Conservation (phyloP, 1,140 invertebrate species). For the Tetragonula clypearis region DNA sequence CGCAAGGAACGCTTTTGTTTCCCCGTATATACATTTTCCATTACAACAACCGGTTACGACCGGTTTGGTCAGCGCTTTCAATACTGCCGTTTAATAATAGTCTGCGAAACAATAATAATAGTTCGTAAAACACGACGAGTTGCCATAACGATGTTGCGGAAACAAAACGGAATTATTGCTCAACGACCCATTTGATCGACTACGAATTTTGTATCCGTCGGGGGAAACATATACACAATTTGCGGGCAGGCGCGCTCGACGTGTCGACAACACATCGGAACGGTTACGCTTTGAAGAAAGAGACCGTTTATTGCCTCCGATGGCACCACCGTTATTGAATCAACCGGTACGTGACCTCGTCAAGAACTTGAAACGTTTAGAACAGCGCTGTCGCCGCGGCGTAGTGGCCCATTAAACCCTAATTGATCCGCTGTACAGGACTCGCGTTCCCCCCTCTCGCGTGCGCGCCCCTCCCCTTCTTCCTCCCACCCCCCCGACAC, state of each 20-base stretch:
- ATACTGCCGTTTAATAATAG: neutral
- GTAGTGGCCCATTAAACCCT: conserved; percentile 8
- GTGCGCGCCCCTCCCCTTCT: too few species aligned
- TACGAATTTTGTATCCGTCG: neutral
- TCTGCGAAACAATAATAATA: neutral
- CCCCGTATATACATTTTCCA: neutral
- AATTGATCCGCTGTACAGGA: conserved; percentile 21
- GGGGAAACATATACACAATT: neutral
- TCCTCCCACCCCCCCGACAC: too few species aligned
- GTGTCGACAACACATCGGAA: neutral
- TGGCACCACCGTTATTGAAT: neutral
- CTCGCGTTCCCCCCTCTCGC: neutral
- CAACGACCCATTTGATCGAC: neutral
- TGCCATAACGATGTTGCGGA: neutral
- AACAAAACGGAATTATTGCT: neutral
- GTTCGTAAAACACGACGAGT: neutral
- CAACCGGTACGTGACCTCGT: too few species aligned
- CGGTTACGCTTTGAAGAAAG: neutral
- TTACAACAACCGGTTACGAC: neutral
- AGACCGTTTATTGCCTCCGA: neutral
- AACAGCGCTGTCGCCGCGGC: neutral
- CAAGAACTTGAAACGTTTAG: conserved; percentile 1
- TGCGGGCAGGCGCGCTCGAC: neutral
- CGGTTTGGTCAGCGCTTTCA: neutral
- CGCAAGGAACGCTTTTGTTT: neutral